Conservation (phyloP, 2,888 invertebrate genomes). For the Nebria salina region DNA sequence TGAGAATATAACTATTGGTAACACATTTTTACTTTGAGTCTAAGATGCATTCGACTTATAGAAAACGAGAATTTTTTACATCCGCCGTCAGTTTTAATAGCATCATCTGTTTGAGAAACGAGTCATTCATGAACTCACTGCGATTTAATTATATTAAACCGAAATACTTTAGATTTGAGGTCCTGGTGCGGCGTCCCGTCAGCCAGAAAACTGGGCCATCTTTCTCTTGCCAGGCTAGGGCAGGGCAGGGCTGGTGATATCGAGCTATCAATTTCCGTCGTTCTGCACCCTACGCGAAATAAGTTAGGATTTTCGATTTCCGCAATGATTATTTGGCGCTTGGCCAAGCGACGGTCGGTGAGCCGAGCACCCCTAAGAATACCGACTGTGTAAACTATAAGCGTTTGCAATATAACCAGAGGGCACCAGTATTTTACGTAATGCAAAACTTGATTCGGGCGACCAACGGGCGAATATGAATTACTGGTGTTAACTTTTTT, state of each 20-base stretch:
- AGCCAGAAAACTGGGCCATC: slow-evolving; percentile 45
- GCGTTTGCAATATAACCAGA: slow-evolving; percentile 23
- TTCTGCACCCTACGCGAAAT: slow-evolving; percentile 55
- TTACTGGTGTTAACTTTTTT: too few species aligned
- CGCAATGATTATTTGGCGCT: slow-evolving; percentile 58
- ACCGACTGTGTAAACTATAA: slow-evolving; percentile 63
- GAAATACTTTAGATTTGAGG: not conserved
- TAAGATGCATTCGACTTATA: not conserved
- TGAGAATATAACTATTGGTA: too few species aligned
- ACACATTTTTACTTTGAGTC: too few species aligned
- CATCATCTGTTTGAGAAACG: slow-evolving; percentile 32
- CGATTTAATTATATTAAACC: slow-evolving; percentile 43
- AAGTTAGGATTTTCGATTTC: slow-evolving; percentile 59
- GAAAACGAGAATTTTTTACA: not conserved
- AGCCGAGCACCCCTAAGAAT: slow-evolving; percentile 21
- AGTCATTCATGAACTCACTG: slow-evolving; percentile 27
- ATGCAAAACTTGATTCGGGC: not conserved
- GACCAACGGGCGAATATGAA: too few species aligned
- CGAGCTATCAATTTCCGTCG: slow-evolving; percentile 55
- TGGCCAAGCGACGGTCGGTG: slow-evolving; percentile 52
- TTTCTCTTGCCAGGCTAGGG: slow-evolving; percentile 5
- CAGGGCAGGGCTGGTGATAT: slow-evolving; percentile 26
- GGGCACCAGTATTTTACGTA: slow-evolving; percentile 3
- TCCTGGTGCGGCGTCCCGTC: slow-evolving; percentile 20
- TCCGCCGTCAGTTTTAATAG: slow-evolving; percentile 32